A percentile compares a stretch with the other conserved stretches of the same genome.
phyloP scores from a whole-genome alignment of 2,113 vertebrate genomes.

The Falcunculus frontatus region DNA sequence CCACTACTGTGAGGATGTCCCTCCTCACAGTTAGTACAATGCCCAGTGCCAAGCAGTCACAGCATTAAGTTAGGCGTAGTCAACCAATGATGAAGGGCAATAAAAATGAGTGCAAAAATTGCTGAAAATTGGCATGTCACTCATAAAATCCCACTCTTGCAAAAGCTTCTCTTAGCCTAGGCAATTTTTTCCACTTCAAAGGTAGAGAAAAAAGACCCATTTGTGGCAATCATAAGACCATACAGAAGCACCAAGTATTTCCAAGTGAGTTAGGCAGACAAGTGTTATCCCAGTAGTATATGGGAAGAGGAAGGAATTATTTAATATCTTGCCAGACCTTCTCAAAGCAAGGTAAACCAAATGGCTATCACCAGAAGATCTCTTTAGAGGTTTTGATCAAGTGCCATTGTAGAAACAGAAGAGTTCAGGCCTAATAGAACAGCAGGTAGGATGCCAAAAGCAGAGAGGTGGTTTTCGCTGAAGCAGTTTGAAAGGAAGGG shows the following conservation, averaged over 20 bases:
- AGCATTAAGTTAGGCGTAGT: background rate
- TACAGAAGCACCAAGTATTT: background rate
- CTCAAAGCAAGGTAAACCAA: background rate
- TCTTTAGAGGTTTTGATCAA: background rate
- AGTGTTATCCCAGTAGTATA: background rate
- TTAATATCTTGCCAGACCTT: background rate
- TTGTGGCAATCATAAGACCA: background rate
- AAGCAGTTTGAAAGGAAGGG: background rate
- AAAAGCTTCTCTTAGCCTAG: background rate
- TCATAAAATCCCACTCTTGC: background rate
- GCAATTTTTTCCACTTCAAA: background rate
- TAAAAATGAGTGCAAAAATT: background rate
- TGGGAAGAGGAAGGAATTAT: background rate
- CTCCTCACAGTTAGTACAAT: background rate
- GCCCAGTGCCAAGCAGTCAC: background rate
- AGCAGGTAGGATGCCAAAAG: background rate
- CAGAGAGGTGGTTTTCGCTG: rapidly evolving
- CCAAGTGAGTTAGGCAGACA: background rate
- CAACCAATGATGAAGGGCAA: background rate
- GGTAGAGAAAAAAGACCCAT: background rate
- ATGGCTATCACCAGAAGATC: background rate
- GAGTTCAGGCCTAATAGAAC: background rate
- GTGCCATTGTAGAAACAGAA: background rate
- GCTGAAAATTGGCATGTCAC: background rate
- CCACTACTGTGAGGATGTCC: background rate